Conservation (phyloP, 2,888 invertebrate species). For the Brachypalpus laphriformis region DNA sequence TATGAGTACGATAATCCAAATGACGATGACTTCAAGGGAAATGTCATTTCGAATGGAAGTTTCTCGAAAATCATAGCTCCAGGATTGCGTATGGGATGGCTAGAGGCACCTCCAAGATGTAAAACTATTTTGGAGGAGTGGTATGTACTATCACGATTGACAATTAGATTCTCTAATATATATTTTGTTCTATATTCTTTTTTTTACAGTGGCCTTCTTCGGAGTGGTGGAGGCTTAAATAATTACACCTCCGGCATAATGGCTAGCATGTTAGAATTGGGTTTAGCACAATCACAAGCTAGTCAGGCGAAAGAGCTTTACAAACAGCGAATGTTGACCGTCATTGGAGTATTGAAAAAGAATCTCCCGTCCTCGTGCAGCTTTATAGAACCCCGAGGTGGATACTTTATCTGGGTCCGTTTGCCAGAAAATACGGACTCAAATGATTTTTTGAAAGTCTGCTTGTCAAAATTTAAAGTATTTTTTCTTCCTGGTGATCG, state of each 20-base stretch:
- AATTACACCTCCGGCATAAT: slow-evolving; percentile 85
- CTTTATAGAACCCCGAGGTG: slow-evolving; percentile 83
- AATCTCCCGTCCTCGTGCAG: slow-evolving; percentile 83
- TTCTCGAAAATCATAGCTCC: slow-evolving; percentile 87
- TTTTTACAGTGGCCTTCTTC: slow-evolving; percentile 83
- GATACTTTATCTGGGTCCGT: slow-evolving; percentile 86
- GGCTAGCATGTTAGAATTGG: slow-evolving; percentile 84
- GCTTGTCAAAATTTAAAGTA: slow-evolving; percentile 82
- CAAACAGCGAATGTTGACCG: slow-evolving; percentile 82
- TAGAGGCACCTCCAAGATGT: slow-evolving; percentile 84
- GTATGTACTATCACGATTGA: neutral
- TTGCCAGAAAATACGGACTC: slow-evolving; percentile 83
- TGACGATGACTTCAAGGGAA: slow-evolving; percentile 82
- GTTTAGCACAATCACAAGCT: slow-evolving; percentile 83
- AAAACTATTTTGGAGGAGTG: slow-evolving; percentile 81
- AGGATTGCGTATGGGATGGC: slow-evolving; percentile 87
- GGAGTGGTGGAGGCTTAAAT: slow-evolving; percentile 86
- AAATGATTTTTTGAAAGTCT: slow-evolving; percentile 81
- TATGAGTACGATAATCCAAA: slow-evolving; percentile 83
- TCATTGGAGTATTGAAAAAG: slow-evolving; percentile 81
- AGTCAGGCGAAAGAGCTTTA: slow-evolving; percentile 81
- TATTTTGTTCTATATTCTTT: neutral
- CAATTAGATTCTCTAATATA: no score
- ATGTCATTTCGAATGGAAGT: slow-evolving; percentile 86
- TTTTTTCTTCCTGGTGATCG: slow-evolving; percentile 82